Percentiles rank a stretch among this genome's conserved stretches.
These are phyloP conservation scores for Gnathonemus longibarbis DNA, from an alignment of 2,113 vertebrate species.

Conservation along the genomic window DNA sequence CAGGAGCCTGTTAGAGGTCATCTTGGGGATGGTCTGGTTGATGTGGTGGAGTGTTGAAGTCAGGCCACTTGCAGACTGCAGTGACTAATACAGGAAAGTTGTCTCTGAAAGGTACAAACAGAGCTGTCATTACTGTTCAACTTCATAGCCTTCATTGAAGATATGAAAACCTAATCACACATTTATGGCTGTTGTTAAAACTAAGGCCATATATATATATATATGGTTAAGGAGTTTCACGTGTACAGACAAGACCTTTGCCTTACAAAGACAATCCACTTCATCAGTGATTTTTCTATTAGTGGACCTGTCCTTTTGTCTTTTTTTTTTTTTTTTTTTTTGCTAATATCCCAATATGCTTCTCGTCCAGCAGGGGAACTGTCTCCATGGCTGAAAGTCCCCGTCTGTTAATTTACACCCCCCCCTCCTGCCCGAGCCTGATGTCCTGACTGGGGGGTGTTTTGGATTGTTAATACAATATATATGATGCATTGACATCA, in stretches of 20 bases:
- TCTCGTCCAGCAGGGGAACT: not conserved
- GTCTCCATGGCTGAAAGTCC: not conserved
- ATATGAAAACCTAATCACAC: not conserved
- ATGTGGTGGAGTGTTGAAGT: not conserved
- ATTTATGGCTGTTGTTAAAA: not conserved
- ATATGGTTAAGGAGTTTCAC: not conserved
- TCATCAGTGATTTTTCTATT: not conserved
- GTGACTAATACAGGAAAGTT: not conserved
- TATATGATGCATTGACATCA: not conserved
- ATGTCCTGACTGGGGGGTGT: not conserved
- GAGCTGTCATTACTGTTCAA: not conserved
- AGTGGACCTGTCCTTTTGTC: not conserved
- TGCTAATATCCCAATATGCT: not conserved
- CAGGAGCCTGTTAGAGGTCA: not conserved
- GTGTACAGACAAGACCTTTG: not conserved
- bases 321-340: not conserved
- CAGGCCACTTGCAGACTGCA: not conserved
- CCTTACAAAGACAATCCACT: not conserved
- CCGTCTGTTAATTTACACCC: too few relatives aligned
- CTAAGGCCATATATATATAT: not conserved
- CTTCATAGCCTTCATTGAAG: not conserved
- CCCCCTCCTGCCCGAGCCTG: not conserved
- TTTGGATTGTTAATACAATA: not conserved
- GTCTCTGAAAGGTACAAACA: not conserved
- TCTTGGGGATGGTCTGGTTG: not conserved